Evolutionary conservation across 2,888 invertebrate species (phyloP).

Genomic region (Heteromyza rotundicornis): DNA sequence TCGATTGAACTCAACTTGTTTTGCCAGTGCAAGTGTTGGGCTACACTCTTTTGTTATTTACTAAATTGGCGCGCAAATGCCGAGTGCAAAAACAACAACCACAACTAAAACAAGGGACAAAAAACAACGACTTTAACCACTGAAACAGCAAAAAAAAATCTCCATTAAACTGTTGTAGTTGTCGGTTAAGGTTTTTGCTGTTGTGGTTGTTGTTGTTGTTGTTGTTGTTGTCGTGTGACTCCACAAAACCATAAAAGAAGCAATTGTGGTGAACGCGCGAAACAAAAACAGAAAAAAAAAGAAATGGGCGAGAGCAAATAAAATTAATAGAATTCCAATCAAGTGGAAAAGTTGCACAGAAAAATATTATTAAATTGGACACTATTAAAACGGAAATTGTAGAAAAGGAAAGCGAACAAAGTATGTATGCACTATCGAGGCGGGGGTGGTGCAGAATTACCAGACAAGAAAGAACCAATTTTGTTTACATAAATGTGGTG

Average conservation of each 20-base stretch:
- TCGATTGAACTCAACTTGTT: background rate
- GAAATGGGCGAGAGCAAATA: too few species aligned
- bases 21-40: constrained; percentile 42
- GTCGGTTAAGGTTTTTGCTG: background rate
- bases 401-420: too few species aligned
- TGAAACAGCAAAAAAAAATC: constrained; percentile 30
- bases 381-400: background rate
- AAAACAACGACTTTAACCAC: constrained; percentile 23
- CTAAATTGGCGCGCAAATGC: constrained; percentile 54
- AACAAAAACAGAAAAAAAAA: constrained; percentile 28
- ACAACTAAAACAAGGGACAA: constrained; percentile 26
- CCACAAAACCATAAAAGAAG: constrained; percentile 20
- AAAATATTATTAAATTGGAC: constrained; percentile 26
- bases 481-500: too few species aligned
- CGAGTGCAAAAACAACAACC: constrained; percentile 21
- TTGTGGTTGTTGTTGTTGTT: too few species aligned
- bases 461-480: too few species aligned
- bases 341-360: constrained; percentile 41
- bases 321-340: constrained; percentile 59
- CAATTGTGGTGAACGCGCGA: constrained; percentile 47
- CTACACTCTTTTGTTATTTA: constrained; percentile 46
- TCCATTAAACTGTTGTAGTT: constrained; percentile 35
- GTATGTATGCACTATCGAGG: too few species aligned
- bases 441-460: too few species aligned
- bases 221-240: too few species aligned